Evolutionary conservation across 1,140 invertebrate species (phyloP).

Genomic region (Tetragnatha versicolor): DNA sequence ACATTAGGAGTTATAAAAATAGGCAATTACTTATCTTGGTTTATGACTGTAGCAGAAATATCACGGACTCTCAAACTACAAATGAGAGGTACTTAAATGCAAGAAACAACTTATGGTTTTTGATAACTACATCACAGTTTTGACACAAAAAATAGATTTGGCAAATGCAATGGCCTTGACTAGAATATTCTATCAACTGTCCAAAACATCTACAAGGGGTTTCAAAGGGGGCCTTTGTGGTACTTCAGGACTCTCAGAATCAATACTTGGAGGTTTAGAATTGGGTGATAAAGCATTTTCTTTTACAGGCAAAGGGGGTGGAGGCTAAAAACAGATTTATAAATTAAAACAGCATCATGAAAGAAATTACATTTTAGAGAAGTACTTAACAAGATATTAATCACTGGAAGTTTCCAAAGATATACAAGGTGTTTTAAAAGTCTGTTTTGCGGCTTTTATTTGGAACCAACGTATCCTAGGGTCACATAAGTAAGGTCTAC

Average conservation of each 20-base stretch:
- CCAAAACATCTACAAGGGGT: background rate
- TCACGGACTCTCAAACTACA: too few relatives aligned
- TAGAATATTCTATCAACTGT: conserved; percentile 22
- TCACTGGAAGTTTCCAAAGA: background rate
- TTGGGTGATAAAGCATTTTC: conserved; percentile 14
- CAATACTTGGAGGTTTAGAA: background rate
- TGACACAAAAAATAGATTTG: conserved; percentile 18
- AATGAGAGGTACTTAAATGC: too few relatives aligned
- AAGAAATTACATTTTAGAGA: background rate
- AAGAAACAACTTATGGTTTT: too few relatives aligned
- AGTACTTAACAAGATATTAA: too few relatives aligned
- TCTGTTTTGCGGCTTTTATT: background rate
- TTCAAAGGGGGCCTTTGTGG: conserved; percentile 14
- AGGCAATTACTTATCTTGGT: too few relatives aligned
- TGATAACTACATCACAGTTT: conserved; percentile 29
- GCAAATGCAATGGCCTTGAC: conserved; percentile 37
- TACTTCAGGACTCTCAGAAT: conserved; percentile 24
- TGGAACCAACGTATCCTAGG: background rate
- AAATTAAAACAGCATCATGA: background rate
- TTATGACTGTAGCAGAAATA: too few relatives aligned
- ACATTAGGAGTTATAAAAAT: too few relatives aligned
- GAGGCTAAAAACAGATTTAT: conserved; percentile 3
- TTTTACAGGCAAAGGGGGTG: conserved; percentile 37
- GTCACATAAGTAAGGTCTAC: too few relatives aligned
- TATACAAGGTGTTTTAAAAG: background rate